Conservation (phyloP, 2,113 vertebrate species). For the Cynocephalus volans region DNA sequence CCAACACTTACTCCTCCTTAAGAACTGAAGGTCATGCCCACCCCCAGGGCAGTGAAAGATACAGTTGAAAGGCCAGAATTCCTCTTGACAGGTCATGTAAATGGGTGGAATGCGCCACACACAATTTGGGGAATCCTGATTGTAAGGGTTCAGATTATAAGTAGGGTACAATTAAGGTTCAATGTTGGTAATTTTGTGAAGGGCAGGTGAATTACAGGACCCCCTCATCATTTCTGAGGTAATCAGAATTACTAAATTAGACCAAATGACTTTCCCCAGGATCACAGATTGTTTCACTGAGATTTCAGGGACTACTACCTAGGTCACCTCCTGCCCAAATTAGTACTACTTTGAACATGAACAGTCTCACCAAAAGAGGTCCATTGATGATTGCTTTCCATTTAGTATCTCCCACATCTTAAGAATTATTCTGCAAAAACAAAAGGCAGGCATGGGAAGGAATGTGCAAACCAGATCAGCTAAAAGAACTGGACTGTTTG, state of each 20-base stretch:
- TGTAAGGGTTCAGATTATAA: not conserved
- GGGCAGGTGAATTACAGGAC: not conserved
- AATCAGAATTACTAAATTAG: not conserved
- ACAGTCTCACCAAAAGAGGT: not conserved
- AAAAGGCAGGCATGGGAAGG: not conserved
- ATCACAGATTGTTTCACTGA: not conserved
- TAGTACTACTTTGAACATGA: not conserved
- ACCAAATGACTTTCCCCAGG: not conserved
- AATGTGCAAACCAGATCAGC: not conserved
- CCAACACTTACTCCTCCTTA: not conserved
- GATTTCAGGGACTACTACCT: not conserved
- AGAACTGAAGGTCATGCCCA: not conserved
- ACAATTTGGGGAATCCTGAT: not conserved
- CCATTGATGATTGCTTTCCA: not conserved
- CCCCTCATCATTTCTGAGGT: not conserved
- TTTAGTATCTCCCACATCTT: not conserved
- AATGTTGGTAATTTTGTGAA: not conserved
- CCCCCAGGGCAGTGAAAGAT: not conserved
- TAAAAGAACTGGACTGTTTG: not conserved
- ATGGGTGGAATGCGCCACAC: not conserved
- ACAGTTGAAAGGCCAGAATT: not conserved
- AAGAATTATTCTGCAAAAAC: not conserved
- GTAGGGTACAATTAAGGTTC: not conserved
- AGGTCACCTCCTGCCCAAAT: not conserved
- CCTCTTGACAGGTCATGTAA: not conserved